Percentiles rank a stretch among this genome's conserved stretches.
phyloP scores from a whole-genome alignment of 2,888 invertebrate species.

The Lingula anatina region DNA sequence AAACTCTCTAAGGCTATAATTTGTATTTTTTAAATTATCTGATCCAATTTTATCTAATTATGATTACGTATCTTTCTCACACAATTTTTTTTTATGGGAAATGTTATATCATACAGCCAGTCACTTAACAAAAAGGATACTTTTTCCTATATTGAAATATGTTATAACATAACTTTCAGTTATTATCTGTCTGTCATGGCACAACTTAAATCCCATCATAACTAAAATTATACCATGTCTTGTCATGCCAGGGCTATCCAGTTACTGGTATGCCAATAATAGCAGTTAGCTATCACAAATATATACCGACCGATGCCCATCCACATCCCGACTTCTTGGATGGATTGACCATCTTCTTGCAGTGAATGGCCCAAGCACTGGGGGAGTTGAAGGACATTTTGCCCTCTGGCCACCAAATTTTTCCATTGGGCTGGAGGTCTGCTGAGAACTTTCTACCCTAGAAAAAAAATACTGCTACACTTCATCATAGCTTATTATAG shows the following conservation, averaged over 20 bases:
- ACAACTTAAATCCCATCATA: not conserved
- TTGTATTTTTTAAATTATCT: no score
- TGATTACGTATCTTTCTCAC: no score
- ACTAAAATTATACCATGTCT: not conserved
- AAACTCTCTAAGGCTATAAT: no score
- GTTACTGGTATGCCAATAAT: not conserved
- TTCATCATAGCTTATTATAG: no score
- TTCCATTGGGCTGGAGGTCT: conserved; percentile 78
- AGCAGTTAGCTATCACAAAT: not conserved
- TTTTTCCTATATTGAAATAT: no score
- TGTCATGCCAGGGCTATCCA: not conserved
- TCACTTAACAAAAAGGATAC: no score
- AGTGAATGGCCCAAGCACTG: conserved; percentile 89
- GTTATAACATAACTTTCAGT: conserved; percentile 1
- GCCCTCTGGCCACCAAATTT: conserved; percentile 80
- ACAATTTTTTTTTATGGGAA: no score
- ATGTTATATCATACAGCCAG: no score
- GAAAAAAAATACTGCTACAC: no score
- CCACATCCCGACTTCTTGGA: conserved; percentile 89
- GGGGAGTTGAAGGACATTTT: conserved; percentile 83
- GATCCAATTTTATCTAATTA: no score
- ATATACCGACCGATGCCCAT: conserved; percentile 81
- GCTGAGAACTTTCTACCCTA: conserved; percentile 86
- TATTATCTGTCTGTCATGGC: not conserved
- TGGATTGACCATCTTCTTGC: conserved; percentile 84